These are phyloP conservation scores for Mechanitis messenoides DNA, from an alignment of 2,888 invertebrate genomes.

Conservation along the genomic window DNA sequence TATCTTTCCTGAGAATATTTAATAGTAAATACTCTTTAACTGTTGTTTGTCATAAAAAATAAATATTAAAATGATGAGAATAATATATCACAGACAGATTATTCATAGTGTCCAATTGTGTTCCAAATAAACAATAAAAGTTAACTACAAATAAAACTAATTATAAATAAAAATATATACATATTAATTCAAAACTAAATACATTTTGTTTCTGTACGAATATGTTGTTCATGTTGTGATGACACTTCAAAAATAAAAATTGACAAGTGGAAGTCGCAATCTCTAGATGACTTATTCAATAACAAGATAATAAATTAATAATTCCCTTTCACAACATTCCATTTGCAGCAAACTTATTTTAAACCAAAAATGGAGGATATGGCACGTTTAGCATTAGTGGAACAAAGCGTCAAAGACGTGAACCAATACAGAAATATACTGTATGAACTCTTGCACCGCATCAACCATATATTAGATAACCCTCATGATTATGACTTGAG, in stretches of 20 bases:
- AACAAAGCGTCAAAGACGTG: constrained; percentile 50
- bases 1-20: too few species aligned
- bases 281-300: constrained; percentile 25
- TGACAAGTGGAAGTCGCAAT: constrained; percentile 47
- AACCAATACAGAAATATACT: constrained; percentile 54
- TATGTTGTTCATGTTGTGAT: constrained; percentile 22
- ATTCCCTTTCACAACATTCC: constrained; percentile 26
- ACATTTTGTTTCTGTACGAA: constrained; percentile 23
- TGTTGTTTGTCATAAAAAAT: too few species aligned
- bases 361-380: constrained; percentile 59
- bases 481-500: constrained; percentile 56
- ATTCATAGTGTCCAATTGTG: too few species aligned
- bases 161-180: too few species aligned
- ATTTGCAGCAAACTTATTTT: constrained; percentile 21
- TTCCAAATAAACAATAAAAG: too few species aligned
- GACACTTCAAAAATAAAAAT: constrained; percentile 54
- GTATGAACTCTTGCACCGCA: constrained; percentile 49
- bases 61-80: too few species aligned
- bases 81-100: too few species aligned
- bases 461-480: constrained; percentile 57
- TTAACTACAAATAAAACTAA: too few species aligned
- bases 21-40: too few species aligned
- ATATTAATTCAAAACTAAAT: background rate
- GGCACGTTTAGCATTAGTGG: constrained; percentile 66
- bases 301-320: constrained; percentile 38